Conservation (phyloP, 2,113 vertebrate genomes). For the Rhinolophus sinicus region DNA sequence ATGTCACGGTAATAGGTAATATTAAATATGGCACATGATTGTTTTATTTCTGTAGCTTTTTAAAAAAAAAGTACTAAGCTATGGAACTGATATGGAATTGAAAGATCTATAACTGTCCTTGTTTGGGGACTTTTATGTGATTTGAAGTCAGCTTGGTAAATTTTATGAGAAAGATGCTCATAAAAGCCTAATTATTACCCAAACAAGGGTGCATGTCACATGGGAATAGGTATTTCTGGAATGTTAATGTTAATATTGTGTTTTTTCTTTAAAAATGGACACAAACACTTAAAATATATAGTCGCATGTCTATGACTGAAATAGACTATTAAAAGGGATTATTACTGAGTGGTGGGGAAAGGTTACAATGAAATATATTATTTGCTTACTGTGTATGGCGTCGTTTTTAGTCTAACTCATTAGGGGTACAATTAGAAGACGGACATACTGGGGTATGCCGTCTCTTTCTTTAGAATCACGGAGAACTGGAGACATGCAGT, state of each 20-base stretch:
- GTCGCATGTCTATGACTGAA: neutral
- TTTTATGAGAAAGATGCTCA: neutral
- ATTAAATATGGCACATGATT: neutral
- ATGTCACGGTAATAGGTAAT: neutral
- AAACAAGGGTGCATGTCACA: neutral
- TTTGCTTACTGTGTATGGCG: neutral
- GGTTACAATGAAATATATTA: neutral
- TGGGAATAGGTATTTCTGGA: neutral
- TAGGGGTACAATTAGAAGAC: neutral
- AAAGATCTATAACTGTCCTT: neutral
- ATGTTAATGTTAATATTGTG: neutral
- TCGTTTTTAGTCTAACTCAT: neutral
- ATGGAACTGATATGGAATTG: neutral
- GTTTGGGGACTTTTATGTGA: neutral
- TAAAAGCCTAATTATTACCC: too few species aligned
- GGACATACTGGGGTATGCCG: neutral
- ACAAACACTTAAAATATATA: neutral
- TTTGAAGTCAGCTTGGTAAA: conserved; percentile 8
- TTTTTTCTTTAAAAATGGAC: conserved; percentile 8
- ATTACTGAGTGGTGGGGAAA: neutral
- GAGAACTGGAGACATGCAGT: neutral
- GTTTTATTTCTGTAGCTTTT: conserved; percentile 30
- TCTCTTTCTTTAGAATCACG: neutral
- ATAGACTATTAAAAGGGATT: neutral
- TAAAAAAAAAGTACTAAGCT: neutral